Percentiles rank a stretch among this genome's conserved stretches.
phyloP scores from a whole-genome alignment of 2,888 invertebrate species.

The Epicampocera succincta region DNA sequence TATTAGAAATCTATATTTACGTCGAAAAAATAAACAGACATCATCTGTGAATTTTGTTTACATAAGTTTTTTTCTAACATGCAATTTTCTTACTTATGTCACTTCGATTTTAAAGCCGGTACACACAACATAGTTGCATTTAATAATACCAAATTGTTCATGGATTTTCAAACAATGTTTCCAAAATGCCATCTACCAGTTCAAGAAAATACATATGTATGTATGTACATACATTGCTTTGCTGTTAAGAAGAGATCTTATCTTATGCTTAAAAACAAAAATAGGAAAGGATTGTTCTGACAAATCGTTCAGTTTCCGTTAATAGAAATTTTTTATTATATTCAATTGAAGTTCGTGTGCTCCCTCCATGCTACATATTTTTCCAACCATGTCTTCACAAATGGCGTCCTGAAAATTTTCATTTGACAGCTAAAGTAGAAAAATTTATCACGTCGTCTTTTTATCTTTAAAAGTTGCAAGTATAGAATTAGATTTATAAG shows the following conservation, averaged over 20 bases:
- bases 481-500: slow-evolving; percentile 7
- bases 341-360: too few species aligned
- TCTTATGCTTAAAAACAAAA: too few species aligned
- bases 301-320: too few species aligned
- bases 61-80: slow-evolving; percentile 23
- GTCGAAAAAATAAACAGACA: slow-evolving; percentile 21
- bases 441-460: slow-evolving; percentile 46
- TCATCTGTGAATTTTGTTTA: slow-evolving; percentile 25
- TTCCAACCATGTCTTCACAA: slow-evolving; percentile 61
- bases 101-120: neutral
- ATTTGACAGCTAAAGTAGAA: slow-evolving; percentile 52
- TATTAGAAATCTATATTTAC: slow-evolving; percentile 11
- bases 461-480: slow-evolving; percentile 31
- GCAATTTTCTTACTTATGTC: slow-evolving; percentile 8
- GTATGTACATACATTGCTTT: too few species aligned
- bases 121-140: neutral
- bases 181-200: too few species aligned
- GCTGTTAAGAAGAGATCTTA: too few species aligned
- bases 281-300: too few species aligned
- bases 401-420: slow-evolving; percentile 70
- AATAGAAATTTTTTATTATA: too few species aligned
- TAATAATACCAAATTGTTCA: too few species aligned
- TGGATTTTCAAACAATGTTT: too few species aligned
- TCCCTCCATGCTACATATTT: slow-evolving; percentile 1
- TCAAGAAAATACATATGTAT: too few species aligned